phyloP scores from a whole-genome alignment of 1,140 invertebrate species.

The Cyclina sinensis region DNA sequence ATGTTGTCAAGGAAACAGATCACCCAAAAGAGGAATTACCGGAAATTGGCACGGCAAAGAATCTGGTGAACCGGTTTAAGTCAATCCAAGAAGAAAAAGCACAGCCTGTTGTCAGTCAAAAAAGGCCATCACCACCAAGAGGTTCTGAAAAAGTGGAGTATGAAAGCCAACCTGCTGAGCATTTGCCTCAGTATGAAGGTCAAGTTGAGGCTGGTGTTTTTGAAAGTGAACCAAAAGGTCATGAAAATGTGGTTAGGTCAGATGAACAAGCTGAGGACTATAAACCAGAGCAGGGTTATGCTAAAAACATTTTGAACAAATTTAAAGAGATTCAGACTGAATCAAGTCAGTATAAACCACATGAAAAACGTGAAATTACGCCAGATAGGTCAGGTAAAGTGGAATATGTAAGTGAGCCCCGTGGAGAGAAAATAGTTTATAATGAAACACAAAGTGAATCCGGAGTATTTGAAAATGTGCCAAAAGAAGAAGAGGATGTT shows the following conservation, averaged over 20 bases:
- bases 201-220: constrained; percentile 80
- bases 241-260: constrained; percentile 77
- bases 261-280: constrained; percentile 75
- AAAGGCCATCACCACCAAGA: constrained; percentile 73
- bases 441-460: constrained; percentile 74
- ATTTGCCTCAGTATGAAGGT: constrained; percentile 76
- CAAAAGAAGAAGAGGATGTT: constrained; percentile 74
- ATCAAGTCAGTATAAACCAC: constrained; percentile 67
- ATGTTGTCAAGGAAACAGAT: constrained; percentile 79
- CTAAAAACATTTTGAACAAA: constrained; percentile 80
- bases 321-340: constrained; percentile 78
- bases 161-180: constrained; percentile 78
- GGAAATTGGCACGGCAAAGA: constrained; percentile 78
- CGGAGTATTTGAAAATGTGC: constrained; percentile 80
- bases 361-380: constrained; percentile 76
- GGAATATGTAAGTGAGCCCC: constrained; percentile 78
- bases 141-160: constrained; percentile 78
- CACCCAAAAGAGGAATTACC: constrained; percentile 76
- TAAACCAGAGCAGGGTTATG: constrained; percentile 79
- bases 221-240: constrained; percentile 78
- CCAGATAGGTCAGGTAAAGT: constrained; percentile 75
- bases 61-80: constrained; percentile 76
- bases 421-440: constrained; percentile 66
- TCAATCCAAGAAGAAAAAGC: constrained; percentile 71
- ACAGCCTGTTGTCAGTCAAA: constrained; percentile 65